These are phyloP conservation scores for Pseudococcus viburni DNA, from an alignment of 2,888 invertebrate genomes.

Conservation along the genomic window DNA sequence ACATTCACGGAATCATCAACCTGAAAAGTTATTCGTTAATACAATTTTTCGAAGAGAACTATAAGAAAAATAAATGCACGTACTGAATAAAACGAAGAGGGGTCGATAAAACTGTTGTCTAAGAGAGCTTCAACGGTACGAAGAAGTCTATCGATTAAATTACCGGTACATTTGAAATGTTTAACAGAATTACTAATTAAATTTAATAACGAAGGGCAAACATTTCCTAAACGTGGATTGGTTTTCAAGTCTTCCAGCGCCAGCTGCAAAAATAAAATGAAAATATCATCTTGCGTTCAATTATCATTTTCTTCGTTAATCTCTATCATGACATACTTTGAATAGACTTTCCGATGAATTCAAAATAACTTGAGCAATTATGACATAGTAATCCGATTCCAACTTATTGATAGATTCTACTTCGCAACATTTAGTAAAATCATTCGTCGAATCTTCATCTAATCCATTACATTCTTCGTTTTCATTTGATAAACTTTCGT, in stretches of 20 bases:
- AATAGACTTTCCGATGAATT: slow-evolving; percentile 48
- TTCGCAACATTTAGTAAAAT: background rate
- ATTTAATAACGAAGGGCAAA: slow-evolving; percentile 44
- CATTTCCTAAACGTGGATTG: slow-evolving; percentile 59
- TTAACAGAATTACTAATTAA: slow-evolving; percentile 56
- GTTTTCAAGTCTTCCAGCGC: slow-evolving; percentile 54
- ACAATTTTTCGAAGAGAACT: background rate
- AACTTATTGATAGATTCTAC: background rate
- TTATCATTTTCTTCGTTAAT: background rate
- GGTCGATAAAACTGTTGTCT: slow-evolving; percentile 41
- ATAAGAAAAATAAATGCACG: background rate
- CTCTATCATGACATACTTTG: background rate
- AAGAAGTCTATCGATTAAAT: slow-evolving; percentile 51
- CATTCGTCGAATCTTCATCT: background rate
- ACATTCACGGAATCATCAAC: slow-evolving; percentile 36
- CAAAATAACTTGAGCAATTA: slow-evolving; percentile 59
- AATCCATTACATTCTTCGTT: background rate
- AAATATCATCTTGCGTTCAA: background rate
- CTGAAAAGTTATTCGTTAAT: slow-evolving; percentile 26
- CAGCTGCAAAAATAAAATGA: slow-evolving; percentile 27
- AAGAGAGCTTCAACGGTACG: slow-evolving; percentile 40
- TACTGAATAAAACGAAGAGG: slow-evolving; percentile 44
- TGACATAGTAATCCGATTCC: slow-evolving; percentile 56
- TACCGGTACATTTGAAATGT: slow-evolving; percentile 52
- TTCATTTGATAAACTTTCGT: slow-evolving; percentile 24